Percentiles rank a stretch among this genome's conserved stretches.
These are phyloP conservation scores for Phoxinus phoxinus DNA, from an alignment of 2,113 vertebrate genomes.

Conservation along the genomic window DNA sequence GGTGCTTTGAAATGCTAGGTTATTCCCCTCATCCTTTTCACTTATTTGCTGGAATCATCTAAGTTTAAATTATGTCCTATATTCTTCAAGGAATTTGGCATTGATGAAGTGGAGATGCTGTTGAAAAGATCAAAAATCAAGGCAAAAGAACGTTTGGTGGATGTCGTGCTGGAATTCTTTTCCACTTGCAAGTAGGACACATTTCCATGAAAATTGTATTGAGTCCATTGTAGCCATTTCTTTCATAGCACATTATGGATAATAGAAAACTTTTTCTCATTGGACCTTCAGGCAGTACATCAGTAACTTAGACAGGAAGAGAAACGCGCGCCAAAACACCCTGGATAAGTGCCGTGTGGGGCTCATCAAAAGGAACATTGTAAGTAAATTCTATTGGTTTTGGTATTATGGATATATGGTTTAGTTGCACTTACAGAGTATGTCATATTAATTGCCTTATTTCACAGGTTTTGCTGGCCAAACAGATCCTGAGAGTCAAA, in stretches of 20 bases:
- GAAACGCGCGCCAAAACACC: slow-evolving; percentile 81
- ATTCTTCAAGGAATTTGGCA: slow-evolving; percentile 80
- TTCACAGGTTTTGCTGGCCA: slow-evolving; percentile 76
- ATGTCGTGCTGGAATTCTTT: slow-evolving; percentile 86
- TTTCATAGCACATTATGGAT: slow-evolving; percentile 2
- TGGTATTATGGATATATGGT: neutral
- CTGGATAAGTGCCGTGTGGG: slow-evolving; percentile 83
- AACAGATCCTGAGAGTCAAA: slow-evolving; percentile 78
- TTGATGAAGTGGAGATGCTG: slow-evolving; percentile 83
- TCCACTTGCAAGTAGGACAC: slow-evolving; percentile 87
- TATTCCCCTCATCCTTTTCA: neutral
- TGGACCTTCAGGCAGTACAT: slow-evolving; percentile 82
- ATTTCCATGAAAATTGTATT: neutral
- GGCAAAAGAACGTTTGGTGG: slow-evolving; percentile 76
- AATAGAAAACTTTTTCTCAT: neutral
- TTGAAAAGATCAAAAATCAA: slow-evolving; percentile 78
- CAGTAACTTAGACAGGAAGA: slow-evolving; percentile 74
- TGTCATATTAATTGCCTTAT: neutral
- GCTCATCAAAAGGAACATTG: slow-evolving; percentile 82
- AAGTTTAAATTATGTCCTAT: neutral
- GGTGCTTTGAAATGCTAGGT: neutral
- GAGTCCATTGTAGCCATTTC: neutral
- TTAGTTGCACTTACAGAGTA: neutral
- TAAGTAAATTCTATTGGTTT: slow-evolving; percentile 66
- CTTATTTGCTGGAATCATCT: neutral